These are phyloP conservation scores for Microtus pennsylvanicus DNA, from an alignment of 2,113 vertebrate species.

Conservation along the genomic window DNA sequence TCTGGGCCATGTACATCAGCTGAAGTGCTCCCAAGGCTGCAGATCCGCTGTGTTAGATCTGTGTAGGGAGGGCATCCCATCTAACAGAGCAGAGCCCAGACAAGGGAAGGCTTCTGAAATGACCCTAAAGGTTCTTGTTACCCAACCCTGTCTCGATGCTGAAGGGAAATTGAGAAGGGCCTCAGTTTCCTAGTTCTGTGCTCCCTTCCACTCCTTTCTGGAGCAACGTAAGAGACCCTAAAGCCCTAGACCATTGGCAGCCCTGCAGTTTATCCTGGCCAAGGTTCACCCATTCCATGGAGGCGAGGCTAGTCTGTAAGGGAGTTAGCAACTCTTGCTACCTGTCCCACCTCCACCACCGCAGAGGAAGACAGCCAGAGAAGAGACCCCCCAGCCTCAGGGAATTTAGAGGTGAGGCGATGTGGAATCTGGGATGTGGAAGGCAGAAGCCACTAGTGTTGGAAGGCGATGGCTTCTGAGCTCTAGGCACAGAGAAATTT, in stretches of 20 bases:
- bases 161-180: neutral
- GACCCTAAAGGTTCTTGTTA: neutral
- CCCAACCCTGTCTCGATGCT: neutral
- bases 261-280: slow-evolving; percentile 18
- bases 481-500: slow-evolving; percentile 70
- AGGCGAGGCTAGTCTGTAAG: neutral
- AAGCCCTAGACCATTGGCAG: neutral
- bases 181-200: neutral
- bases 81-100: neutral
- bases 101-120: slow-evolving; percentile 28
- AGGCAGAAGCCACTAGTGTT: slow-evolving; percentile 8
- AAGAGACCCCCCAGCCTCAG: neutral
- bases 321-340: neutral
- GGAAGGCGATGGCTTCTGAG: slow-evolving; percentile 38
- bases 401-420: neutral
- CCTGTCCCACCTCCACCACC: neutral
- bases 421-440: neutral
- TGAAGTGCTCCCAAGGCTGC: neutral
- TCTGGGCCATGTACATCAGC: neutral
- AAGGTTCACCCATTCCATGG: neutral
- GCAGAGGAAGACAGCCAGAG: slow-evolving; percentile 19
- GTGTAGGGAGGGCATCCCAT: neutral
- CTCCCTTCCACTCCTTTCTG: neutral
- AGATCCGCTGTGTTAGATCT: neutral
- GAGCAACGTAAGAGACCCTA: neutral